These are phyloP conservation scores for Drosophila robusta DNA, from an alignment of 2,888 invertebrate species.

Conservation along the genomic window DNA sequence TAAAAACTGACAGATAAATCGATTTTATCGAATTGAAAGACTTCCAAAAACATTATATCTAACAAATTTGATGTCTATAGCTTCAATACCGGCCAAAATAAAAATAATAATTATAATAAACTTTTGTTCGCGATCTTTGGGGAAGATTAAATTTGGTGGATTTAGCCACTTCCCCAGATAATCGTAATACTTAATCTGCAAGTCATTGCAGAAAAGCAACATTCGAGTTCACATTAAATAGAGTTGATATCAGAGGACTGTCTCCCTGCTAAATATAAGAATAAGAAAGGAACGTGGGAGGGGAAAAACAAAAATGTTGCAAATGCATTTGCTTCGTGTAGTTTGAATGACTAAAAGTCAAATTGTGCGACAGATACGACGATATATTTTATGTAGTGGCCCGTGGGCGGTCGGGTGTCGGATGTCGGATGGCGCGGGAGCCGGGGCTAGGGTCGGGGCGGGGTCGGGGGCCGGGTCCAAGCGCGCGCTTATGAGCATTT, in stretches of 20 bases:
- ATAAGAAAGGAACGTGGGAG: conserved; percentile 8
- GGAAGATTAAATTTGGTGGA: too few species aligned
- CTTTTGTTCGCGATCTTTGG: too few species aligned
- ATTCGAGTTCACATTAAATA: neutral
- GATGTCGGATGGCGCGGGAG: conserved; percentile 2
- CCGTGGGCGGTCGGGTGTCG: conserved; percentile 59
- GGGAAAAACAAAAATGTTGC: conserved; percentile 21
- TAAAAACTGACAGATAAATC: too few species aligned
- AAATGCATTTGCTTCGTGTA: conserved; percentile 35
- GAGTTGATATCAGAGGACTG: too few species aligned
- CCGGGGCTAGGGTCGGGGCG: conserved; percentile 6
- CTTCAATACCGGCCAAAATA: too few species aligned
- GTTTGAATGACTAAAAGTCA: conserved; percentile 67
- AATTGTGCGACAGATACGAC: conserved; percentile 70
- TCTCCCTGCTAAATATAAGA: neutral
- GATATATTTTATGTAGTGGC: conserved; percentile 65
- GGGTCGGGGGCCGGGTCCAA: conserved; percentile 20
- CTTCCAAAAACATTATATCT: too few species aligned
- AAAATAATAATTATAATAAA: too few species aligned
- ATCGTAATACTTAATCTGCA: too few species aligned
- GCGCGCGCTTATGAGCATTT: conserved; percentile 71
- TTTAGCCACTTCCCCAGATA: too few species aligned
- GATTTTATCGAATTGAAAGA: too few species aligned
- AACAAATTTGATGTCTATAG: too few species aligned
- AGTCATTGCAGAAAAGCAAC: neutral